Conservation (phyloP, 2,113 vertebrate species). For the Nestor notabilis region DNA sequence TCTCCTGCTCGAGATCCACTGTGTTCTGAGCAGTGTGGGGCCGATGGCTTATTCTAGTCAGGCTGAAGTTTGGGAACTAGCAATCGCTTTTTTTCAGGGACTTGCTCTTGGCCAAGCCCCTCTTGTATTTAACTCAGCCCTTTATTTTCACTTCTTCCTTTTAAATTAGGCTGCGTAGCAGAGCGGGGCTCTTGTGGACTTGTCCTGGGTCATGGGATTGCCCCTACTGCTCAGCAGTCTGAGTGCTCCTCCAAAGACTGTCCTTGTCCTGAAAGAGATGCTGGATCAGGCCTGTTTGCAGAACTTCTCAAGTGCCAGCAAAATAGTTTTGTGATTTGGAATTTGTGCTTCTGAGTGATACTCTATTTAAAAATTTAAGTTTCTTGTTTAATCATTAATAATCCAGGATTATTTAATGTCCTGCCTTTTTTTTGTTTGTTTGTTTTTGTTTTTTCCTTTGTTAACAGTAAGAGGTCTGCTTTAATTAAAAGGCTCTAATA, state of each 20-base stretch:
- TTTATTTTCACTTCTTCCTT: neutral
- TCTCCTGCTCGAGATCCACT: neutral
- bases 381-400: constrained; percentile 24
- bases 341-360: neutral
- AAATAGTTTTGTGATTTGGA: neutral
- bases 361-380: neutral
- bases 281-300: too few relatives aligned
- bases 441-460: neutral
- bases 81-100: neutral
- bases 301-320: neutral
- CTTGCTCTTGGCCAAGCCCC: neutral
- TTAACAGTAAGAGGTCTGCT: constrained; percentile 26
- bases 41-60: neutral
- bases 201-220: neutral
- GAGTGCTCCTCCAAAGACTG: neutral
- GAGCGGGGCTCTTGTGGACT: neutral
- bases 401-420: constrained; percentile 25
- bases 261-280: neutral
- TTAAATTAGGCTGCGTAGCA: neutral
- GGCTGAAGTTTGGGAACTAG: neutral
- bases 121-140: neutral
- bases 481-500: constrained; percentile 71
- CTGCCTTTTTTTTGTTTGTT: neutral
- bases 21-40: neutral
- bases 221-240: neutral